A percentile compares a stretch with the other conserved stretches of the same genome.
These are phyloP conservation scores for Ptychobarbus kaznakovi DNA, from an alignment of 2,797 vertebrate species.

Conservation along the genomic window DNA sequence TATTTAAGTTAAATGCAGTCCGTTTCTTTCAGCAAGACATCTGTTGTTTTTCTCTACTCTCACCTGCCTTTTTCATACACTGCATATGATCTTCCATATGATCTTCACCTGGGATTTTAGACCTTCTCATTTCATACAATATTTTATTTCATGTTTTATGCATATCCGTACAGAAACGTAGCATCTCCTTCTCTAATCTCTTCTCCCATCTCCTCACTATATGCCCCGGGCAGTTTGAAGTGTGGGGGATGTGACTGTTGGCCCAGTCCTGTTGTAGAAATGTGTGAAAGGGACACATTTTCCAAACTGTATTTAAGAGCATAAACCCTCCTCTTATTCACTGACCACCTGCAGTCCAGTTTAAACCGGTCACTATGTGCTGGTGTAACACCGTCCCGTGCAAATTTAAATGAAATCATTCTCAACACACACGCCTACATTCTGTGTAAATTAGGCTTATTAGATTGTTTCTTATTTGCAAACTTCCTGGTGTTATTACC, in stretches of 20 bases:
- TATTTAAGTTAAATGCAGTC: neutral
- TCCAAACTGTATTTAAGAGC: neutral
- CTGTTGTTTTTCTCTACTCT: neutral
- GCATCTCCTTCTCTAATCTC: neutral
- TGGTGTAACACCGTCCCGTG: neutral
- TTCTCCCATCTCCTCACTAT: neutral
- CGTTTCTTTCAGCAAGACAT: neutral
- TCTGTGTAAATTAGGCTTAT: constrained; percentile 1
- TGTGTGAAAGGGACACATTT: neutral
- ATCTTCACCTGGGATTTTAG: neutral
- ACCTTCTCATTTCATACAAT: constrained; percentile 4
- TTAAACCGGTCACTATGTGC: neutral
- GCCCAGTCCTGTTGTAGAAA: neutral
- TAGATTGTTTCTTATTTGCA: constrained; percentile 6
- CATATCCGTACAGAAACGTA: constrained; percentile 23
- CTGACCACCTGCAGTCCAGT: neutral
- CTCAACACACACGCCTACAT: neutral
- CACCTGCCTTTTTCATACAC: neutral
- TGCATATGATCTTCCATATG: neutral
- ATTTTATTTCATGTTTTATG: constrained; percentile 35
- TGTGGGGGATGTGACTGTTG: constrained; percentile 11
- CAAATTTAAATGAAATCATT: neutral
- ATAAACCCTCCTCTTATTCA: neutral
- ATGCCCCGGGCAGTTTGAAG: neutral
- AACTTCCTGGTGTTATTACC: neutral